These are phyloP conservation scores for Coturnix japonica DNA, from an alignment of 2,113 vertebrate genomes.

Conservation along the genomic window DNA sequence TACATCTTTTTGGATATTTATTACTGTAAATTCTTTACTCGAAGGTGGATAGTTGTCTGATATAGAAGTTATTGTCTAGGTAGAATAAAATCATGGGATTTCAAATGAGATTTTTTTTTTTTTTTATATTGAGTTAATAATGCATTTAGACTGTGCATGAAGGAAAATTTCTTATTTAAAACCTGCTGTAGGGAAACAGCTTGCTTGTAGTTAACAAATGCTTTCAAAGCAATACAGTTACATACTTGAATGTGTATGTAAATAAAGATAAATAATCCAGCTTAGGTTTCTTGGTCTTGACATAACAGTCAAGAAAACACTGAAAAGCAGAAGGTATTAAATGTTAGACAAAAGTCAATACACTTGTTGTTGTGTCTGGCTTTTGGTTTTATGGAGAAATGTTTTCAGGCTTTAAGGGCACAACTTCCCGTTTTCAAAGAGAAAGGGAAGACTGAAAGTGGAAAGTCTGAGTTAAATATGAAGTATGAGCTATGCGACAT, in stretches of 20 bases:
- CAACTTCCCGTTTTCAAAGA: neutral
- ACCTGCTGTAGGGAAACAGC: neutral
- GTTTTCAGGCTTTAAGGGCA: neutral
- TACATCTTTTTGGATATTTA: neutral
- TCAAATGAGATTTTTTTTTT: neutral
- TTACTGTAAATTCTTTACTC: neutral
- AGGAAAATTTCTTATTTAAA: neutral
- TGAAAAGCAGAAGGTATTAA: neutral
- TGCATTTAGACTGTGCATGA: neutral
- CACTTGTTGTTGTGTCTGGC: neutral
- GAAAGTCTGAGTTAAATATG: neutral
- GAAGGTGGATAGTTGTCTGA: neutral
- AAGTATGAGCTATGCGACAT: neutral
- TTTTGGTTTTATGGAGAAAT: neutral
- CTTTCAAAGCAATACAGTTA: neutral
- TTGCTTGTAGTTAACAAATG: neutral
- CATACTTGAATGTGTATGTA: fast-evolving
- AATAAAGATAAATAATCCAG: neutral
- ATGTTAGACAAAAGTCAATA: neutral
- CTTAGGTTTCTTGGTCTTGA: neutral
- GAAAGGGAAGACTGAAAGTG: neutral
- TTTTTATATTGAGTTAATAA: neutral
- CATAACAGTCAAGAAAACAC: neutral
- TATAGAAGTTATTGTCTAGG: neutral
- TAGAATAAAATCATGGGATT: neutral